phyloP scores from a whole-genome alignment of 2,113 vertebrate species.

The Nannospalax galili region DNA sequence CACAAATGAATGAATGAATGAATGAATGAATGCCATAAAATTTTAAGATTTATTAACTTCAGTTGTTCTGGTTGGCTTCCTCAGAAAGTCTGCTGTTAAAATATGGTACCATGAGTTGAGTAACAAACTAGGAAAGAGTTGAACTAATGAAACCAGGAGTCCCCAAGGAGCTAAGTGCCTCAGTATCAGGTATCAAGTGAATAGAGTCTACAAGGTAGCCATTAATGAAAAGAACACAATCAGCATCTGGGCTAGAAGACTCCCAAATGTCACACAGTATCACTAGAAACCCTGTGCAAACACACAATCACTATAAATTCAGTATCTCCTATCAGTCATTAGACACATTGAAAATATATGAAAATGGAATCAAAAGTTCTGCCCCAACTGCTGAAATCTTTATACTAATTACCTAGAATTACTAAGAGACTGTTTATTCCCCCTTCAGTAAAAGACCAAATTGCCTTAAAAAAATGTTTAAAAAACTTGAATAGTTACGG shows the following conservation, averaged over 20 bases:
- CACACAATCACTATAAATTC: neutral
- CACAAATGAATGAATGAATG: neutral
- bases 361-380: constrained; percentile 7
- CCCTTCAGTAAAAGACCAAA: neutral
- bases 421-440: neutral
- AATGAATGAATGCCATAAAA: too few relatives aligned
- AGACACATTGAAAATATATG: neutral
- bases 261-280: constrained; percentile 24
- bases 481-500: constrained; percentile 5
- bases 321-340: neutral
- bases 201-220: constrained; percentile 38
- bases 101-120: neutral
- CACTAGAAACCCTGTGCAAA: constrained; percentile 26
- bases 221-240: constrained; percentile 31
- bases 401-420: neutral
- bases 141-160: constrained; percentile 19
- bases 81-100: constrained; percentile 31
- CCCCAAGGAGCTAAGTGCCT: constrained; percentile 7
- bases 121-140: neutral
- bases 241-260: neutral
- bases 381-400: neutral
- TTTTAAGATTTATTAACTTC: too few relatives aligned
- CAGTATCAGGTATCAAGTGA: neutral
- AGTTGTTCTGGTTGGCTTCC: neutral
- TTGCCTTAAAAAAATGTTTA: neutral